Conservation (phyloP, 1,140 invertebrate species). For the Heterodera schachtii region DNA sequence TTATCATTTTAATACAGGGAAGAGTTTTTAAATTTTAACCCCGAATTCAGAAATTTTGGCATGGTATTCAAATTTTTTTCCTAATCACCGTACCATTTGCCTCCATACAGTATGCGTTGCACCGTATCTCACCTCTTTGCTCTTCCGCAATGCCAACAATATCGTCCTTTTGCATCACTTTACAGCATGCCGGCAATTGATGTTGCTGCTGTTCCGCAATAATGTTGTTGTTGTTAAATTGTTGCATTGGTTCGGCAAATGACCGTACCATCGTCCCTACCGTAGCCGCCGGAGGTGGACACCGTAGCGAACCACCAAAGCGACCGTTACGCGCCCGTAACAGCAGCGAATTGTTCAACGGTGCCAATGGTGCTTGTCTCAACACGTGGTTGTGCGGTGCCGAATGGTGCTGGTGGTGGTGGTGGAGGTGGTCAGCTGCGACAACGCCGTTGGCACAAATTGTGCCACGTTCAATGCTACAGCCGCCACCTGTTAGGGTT, state of each 20-base stretch:
- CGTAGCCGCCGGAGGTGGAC: no score
- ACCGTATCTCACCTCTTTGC: not conserved
- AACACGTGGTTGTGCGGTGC: no score
- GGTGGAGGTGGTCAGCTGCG: not conserved
- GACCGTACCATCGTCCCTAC: not conserved
- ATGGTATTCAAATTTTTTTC: no score
- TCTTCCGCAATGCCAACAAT: constrained; percentile 3
- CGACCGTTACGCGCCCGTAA: constrained; percentile 37
- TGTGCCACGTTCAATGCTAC: not conserved
- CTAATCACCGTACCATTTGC: no score
- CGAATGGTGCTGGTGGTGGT: no score
- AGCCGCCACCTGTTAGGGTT: not conserved
- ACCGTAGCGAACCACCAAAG: constrained; percentile 46
- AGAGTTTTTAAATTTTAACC: no score
- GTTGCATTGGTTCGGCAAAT: not conserved
- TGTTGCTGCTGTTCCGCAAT: not conserved
- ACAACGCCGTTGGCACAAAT: not conserved
- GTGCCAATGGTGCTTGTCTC: no score
- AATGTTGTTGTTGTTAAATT: not conserved
- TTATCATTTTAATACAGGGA: no score
- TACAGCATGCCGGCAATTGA: constrained; percentile 23
- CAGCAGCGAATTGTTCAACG: constrained; percentile 13
- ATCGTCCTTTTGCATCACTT: constrained; percentile 20
- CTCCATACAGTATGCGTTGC: no score
- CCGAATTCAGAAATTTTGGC: no score